These are phyloP conservation scores for Tetheella fluctuosa DNA, from an alignment of 2,888 invertebrate species.

Conservation along the genomic window DNA sequence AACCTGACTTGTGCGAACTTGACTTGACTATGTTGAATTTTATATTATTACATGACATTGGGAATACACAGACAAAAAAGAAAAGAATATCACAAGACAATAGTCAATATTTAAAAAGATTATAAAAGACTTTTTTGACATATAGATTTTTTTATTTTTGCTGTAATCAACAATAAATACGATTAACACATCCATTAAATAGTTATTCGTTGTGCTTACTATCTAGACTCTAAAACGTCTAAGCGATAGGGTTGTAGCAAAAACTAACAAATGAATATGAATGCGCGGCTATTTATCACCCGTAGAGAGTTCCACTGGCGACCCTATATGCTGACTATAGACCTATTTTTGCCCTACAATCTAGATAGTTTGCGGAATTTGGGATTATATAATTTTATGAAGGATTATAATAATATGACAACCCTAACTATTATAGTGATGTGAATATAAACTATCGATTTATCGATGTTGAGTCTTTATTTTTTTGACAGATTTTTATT, in stretches of 20 bases:
- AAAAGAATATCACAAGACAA: too few species aligned
- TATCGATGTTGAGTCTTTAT: too few species aligned
- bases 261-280: slow-evolving; percentile 50
- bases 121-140: too few species aligned
- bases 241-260: slow-evolving; percentile 38
- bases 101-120: too few species aligned
- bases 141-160: too few species aligned
- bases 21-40: too few species aligned
- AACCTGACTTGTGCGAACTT: too few species aligned
- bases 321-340: slow-evolving; percentile 22
- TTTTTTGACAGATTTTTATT: too few species aligned
- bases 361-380: slow-evolving; percentile 29
- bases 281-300: slow-evolving; percentile 42
- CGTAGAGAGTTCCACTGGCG: slow-evolving; percentile 19
- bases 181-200: neutral
- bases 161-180: too few species aligned
- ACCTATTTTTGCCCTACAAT: slow-evolving; percentile 3
- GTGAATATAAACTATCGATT: neutral
- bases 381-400: slow-evolving; percentile 32
- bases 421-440: neutral
- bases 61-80: too few species aligned
- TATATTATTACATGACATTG: too few species aligned
- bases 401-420: slow-evolving; percentile 9
- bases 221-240: slow-evolving; percentile 22
- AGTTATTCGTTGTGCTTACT: neutral